Base-by-base conservation (phyloP, 2,888 invertebrate species). In the Minunthozetes semirufus region DNA sequence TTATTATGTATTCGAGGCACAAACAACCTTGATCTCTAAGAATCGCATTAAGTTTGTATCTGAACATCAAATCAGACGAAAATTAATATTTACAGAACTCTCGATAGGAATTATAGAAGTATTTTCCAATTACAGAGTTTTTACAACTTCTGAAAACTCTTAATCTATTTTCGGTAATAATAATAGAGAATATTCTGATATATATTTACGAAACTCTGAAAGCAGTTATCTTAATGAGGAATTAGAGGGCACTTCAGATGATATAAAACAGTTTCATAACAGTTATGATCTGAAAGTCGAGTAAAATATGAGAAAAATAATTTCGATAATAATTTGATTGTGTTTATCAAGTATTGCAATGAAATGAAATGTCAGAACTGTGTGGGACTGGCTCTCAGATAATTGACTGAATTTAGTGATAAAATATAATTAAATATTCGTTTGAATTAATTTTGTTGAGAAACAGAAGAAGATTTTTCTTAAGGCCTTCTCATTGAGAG, bases 61-160 rank as follows among this genome's bases (percentile, higher is more conserved):
- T 42, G 5, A 42, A 33, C 3, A 61, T n/a, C 4, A 63, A 6
- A 63, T n/a, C 1, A 63, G 17, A 13, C 13, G n/a, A 33, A 63
- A 63, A 33, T 63, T 29, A 29, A 66, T 66, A 66, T 66, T 66
- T 66, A 19, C 29, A 29, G 38, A 66, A 33, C 42, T 38, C 66
- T 66, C 13, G 38, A 38, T n/a, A 1, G 8, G 42, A 42, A 33
- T 33, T 63, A 56, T 5, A 8, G 8, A 17, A 29, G 15, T 4
- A n/a, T 27, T 59, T 27, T 59, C 29, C 59, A 59, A 59, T 59
- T 29, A 42, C 11, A n/a, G 42, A 13, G 42, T 42, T 42, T 42
- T 13, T n/a, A n/a, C n/a, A n/a, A n/a, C n/a, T n/a, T n/a, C n/a
- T 33, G 33, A 11, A 8, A 9, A 13, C 5, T 42, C 42, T 42